Base-by-base conservation (phyloP, 2,888 invertebrate genomes). In the Alloscopus bannaensis region DNA sequence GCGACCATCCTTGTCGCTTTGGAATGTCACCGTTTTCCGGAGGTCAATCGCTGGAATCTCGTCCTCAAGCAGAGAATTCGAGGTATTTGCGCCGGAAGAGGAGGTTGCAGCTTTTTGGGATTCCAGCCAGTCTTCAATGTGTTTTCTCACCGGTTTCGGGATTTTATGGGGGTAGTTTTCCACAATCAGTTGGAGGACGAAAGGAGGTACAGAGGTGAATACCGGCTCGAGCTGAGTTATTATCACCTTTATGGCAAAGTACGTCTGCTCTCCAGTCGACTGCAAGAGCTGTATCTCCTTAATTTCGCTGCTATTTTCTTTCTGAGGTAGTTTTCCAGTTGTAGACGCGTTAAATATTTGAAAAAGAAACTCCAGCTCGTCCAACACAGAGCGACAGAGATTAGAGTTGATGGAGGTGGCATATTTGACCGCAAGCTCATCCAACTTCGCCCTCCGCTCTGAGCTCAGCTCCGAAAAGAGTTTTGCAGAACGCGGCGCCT, bases 1-100 rank as follows among this genome's bases (percentile, higher is more conserved):
- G 1, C 92, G 90, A 68, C 94, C 95, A 86, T 97, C 97, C 0
- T 94, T 95, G 80, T 97, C 96, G 1, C 92, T 91, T 87, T 94
- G 94, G 87, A 95, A 97, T 83, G 93, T 93, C 0, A 97, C 94
- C 84, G 72, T 71, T 3, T 60, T 57, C 24, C 40, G 22, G 18
- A 66, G 50, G 8, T 72, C 73, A 24, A 47, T n/a, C 13, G 66
- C 31, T 26, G 66, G 42, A 26, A 31, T 36, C 45, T 60, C 65
- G 20, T 47, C 29, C 2, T 45, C 36, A 16, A 18, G 20, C 3
- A 62, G 40, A 1, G 22, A 40, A 2, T 45, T 60, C n/a, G n/a
- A n/a, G n/a, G n/a, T n/a, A n/a, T n/a, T n/a, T n/a, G n/a, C n/a
- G n/a, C n/a, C n/a, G n/a, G n/a, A n/a, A n/a, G n/a, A n/a, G 31